Evolutionary conservation across 2,888 invertebrate genomes (phyloP), one percentile per base, ranked within the genome.

Genomic region (Merodon equestris): DNA sequence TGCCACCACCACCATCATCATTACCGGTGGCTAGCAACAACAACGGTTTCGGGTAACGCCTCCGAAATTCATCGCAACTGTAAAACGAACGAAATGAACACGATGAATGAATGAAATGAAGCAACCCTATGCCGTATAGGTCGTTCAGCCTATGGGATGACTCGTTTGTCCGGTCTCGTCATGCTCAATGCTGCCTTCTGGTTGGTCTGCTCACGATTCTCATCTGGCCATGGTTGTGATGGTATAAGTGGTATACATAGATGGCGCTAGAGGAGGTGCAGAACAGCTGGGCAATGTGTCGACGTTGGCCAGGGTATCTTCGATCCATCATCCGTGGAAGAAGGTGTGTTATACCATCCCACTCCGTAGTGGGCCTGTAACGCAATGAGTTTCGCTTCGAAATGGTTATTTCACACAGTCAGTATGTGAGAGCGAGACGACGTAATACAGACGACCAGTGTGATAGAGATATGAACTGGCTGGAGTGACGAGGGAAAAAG

Each of bases 391-490:
- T 74, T 79, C 79, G 79, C 53, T 77, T 77, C 12, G 73, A 73
- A 73, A 73, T 77, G 77, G 79, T 79, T 74, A 70, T 79, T 79
- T 79, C 68, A 79, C 79, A 73, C 58, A 50, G 17, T 13, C 27
- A 4, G 9, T 60, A 42, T 9, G 79, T 44, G 54, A 74, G 79
- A 79, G 64, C 12, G 79, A 74, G 79, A 79, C 56, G 56, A 64
- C 47, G 27, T 27, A n/a, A n/a, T n/a, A 7, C 27, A 27, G 2
- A 27, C 7, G 27, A 7, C 3, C 27, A 27, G 27, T 27, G 27
- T 27, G 27, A 27, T 27, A 27, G 27, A 7, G 27, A 27, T 27
- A 27, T 27, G 27, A 7, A 27, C 7, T 4, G 27, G 7, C 7
- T 27, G 7, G 27, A 27, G 27, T 48, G 63, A 15, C 10, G 14